Percentiles rank a stretch among this genome's conserved stretches.
Conservation (phyloP, 2,113 vertebrate genomes). For the Rutilus rutilus region DNA sequence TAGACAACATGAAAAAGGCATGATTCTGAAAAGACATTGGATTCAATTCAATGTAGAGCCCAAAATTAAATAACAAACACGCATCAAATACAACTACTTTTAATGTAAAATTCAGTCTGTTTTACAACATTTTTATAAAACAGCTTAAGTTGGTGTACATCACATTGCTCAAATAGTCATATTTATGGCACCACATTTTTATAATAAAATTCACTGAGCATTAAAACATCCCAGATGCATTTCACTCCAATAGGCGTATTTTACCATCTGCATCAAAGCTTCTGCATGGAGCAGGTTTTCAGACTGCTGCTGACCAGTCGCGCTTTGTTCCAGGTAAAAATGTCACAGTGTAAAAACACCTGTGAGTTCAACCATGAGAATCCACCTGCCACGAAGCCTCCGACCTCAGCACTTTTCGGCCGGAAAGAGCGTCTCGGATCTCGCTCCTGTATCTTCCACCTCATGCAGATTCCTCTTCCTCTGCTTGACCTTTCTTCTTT, state of each 20-base stretch:
- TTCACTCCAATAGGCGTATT: neutral
- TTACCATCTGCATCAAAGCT: neutral
- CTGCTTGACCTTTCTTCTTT: slow-evolving; percentile 42
- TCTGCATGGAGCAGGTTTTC: neutral
- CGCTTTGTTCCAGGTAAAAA: slow-evolving; percentile 15
- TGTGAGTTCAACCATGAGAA: neutral
- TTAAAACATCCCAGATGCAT: neutral
- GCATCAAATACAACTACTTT: neutral
- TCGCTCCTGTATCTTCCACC: neutral
- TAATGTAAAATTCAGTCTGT: neutral
- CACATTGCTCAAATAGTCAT: neutral
- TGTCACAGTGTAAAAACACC: neutral
- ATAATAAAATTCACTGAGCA: neutral
- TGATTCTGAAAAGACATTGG: neutral
- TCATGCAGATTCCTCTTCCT: slow-evolving; percentile 33
- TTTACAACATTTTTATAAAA: neutral
- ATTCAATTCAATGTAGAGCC: neutral
- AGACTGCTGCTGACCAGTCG: neutral
- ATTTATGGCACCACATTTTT: neutral
- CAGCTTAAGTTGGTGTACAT: neutral
- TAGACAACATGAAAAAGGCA: neutral
- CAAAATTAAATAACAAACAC: neutral
- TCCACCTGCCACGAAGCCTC: slow-evolving; percentile 1
- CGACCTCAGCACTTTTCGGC: neutral
- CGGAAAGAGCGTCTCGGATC: neutral